Evolutionary conservation across 2,113 vertebrate species (phyloP), one percentile per base, ranked within the genome.

Genomic region (Carassius gibelio): DNA sequence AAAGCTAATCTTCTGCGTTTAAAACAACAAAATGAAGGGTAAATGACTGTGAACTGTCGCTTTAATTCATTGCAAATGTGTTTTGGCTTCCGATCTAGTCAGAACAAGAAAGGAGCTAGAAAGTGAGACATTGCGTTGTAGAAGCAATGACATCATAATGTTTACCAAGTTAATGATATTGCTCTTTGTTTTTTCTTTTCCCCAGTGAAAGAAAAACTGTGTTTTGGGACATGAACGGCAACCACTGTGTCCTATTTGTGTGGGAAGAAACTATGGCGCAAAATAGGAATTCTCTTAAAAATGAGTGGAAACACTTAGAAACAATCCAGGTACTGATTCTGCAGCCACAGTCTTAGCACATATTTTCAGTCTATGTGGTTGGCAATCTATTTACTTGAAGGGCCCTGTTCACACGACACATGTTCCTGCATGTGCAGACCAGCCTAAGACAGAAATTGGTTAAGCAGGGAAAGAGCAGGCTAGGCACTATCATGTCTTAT

Each of bases 321-420:
- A 95, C 93, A 93, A 92, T 88, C 91, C 92, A 93, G 92, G 90
- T 90, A 93, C 90, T 94, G 93, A 93, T 93, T 92, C 89, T 36
- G 88, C 88, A 89, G 91, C 86, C 86, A 86, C 87, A 87, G 91
- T 91, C 87, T 68, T 88, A 89, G 93, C 91, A 90, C 92, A 94
- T 94, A 93, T 93, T 94, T 95, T 94, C 93, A 93, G 90, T 91
- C 90, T 92, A 89, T 93, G 94, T 75, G 92, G 93, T 95, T 92
- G 90, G 91, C 93, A 92, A 88, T 93, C 90, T 94, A 93, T 94
- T 94, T 93, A 94, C 93, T 94, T 91, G 92, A 94, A 92, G 91
- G 84, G 88, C 89, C 92, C 84, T 90, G 91, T 87, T 87, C 83
- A 84, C 59, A 3, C 82, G 71, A 90, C 93, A 94, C 93, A 93